These are phyloP conservation scores for Spatulosminthurus flaviceps DNA, from an alignment of 2,888 invertebrate genomes.

Conservation along the genomic window DNA sequence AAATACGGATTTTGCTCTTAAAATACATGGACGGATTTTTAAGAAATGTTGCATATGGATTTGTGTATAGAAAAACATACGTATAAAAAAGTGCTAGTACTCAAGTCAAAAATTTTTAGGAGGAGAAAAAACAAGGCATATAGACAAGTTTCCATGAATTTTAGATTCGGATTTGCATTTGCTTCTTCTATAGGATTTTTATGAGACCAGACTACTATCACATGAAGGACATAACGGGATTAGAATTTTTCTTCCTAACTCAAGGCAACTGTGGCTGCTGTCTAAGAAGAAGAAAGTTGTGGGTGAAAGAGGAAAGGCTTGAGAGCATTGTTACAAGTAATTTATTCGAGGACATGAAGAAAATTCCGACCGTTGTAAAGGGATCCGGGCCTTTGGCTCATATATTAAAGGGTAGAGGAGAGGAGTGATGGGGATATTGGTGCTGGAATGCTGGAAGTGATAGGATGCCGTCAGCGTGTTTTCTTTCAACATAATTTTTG, in stretches of 20 bases:
- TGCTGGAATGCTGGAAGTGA: constrained; percentile 9
- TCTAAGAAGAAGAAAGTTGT: neutral
- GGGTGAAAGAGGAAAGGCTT: too few relatives aligned
- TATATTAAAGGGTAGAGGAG: neutral
- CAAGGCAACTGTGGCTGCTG: neutral
- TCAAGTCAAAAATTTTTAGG: neutral
- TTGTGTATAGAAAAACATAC: too few relatives aligned
- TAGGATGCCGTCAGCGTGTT: constrained; percentile 18
- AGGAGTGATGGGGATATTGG: neutral
- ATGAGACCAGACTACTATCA: constrained; percentile 11
- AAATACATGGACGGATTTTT: too few relatives aligned
- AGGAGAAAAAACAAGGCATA: neutral
- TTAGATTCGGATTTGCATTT: constrained; percentile 18
- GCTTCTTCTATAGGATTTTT: neutral
- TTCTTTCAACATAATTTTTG: constrained; percentile 14
- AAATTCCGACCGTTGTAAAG: constrained; percentile 18
- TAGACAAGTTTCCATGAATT: constrained; percentile 3
- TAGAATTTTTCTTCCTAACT: neutral
- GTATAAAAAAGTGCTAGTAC: neutral
- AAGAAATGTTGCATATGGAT: too few relatives aligned
- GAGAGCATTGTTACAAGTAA: constrained; percentile 9
- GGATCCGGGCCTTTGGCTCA: neutral
- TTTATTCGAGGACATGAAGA: constrained; percentile 5
- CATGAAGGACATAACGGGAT: neutral
- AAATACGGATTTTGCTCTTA: too few relatives aligned